Percentiles rank a stretch among this genome's conserved stretches.
phyloP scores from a whole-genome alignment of 2,888 invertebrate genomes.

The Chymomyza caudatula region DNA sequence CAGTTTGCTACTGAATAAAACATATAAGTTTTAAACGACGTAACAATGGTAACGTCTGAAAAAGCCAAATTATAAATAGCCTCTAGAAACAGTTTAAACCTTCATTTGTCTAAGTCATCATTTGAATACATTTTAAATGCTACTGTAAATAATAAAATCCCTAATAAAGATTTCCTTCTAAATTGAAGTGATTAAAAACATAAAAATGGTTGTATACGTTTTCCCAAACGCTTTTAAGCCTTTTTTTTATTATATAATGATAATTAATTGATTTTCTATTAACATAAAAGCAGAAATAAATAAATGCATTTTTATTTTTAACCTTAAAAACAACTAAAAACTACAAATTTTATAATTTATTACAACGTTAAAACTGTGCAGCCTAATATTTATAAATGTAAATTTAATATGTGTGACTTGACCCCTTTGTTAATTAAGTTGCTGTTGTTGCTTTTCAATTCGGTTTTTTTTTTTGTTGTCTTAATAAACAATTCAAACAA shows the following conservation, averaged over 20 bases:
- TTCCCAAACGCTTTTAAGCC: neutral
- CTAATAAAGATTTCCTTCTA: no score
- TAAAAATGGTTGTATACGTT: neutral
- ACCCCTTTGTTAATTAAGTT: neutral
- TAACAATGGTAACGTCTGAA: no score
- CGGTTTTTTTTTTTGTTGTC: neutral
- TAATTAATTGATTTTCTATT: neutral
- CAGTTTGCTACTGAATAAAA: no score
- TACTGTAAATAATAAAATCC: neutral
- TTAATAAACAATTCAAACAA: neutral
- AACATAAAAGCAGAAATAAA: neutral
- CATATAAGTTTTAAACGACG: no score
- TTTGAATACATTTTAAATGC: neutral
- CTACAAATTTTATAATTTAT: neutral
- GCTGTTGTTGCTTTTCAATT: neutral
- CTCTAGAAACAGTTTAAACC: neutral
- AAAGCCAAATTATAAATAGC: no score
- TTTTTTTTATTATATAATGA: neutral
- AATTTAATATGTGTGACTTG: neutral
- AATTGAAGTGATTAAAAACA: neutral
- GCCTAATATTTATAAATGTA: neutral
- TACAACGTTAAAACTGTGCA: neutral
- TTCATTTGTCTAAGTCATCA: neutral
- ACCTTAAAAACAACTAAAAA: neutral
- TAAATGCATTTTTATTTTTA: neutral